Conservation (phyloP, 2,888 invertebrate species). For the Scaptomyza polygonia region DNA sequence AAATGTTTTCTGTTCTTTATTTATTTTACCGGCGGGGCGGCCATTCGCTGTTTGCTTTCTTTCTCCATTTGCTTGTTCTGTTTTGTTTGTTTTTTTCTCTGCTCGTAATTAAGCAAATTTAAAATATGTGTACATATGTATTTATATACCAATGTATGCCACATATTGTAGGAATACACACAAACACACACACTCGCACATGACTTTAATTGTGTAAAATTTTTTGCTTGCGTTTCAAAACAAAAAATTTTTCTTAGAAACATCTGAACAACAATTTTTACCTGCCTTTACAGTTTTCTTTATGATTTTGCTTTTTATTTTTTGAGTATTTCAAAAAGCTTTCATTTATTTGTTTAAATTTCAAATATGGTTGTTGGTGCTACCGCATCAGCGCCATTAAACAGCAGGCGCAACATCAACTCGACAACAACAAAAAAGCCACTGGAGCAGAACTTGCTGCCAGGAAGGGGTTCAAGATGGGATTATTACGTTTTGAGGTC, state of each 20-base stretch:
- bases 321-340: conserved; percentile 44
- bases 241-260: conserved; percentile 49
- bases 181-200: conserved; percentile 2
- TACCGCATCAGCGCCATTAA: conserved; percentile 35
- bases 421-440: conserved; percentile 35
- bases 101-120: conserved; percentile 73
- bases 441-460: conserved; percentile 48
- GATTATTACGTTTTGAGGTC: conserved; percentile 8
- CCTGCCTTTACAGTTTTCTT: conserved; percentile 37
- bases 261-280: conserved; percentile 23
- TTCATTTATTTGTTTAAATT: conserved; percentile 39
- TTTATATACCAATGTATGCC: conserved; percentile 15
- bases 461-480: conserved; percentile 51
- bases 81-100: conserved; percentile 11
- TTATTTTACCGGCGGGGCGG: conserved; percentile 26
- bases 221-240: conserved; percentile 58
- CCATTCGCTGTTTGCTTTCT: conserved; percentile 25
- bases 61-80: conserved; percentile 40
- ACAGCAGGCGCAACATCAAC: conserved; percentile 17
- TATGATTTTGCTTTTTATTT: conserved; percentile 13
- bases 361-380: conserved; percentile 20
- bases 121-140: conserved; percentile 56
- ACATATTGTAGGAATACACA: conserved; percentile 3
- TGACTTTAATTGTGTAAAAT: conserved; percentile 20
- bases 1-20: conserved; percentile 28